These are phyloP conservation scores for Tachina lurida DNA, from an alignment of 2,888 invertebrate genomes.

Conservation along the genomic window DNA sequence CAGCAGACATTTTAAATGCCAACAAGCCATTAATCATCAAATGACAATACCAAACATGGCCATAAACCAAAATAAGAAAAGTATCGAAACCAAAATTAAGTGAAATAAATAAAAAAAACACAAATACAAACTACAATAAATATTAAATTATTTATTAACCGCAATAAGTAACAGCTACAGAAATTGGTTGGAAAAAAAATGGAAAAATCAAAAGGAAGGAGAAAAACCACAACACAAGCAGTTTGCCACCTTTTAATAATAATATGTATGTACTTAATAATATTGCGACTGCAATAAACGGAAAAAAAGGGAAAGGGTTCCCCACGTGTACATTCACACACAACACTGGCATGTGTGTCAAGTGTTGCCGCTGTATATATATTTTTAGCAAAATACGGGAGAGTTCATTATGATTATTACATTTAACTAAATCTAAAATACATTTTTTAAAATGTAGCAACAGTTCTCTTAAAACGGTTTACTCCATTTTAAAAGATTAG, in stretches of 20 bases:
- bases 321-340: not conserved
- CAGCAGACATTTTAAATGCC: conserved; percentile 47
- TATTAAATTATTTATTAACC: conserved; percentile 50
- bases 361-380: not conserved
- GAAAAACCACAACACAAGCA: conserved; percentile 61
- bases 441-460: too few species aligned
- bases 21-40: conserved; percentile 63
- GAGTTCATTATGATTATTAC: too few species aligned
- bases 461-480: too few species aligned
- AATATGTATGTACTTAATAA: conserved; percentile 46
- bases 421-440: not conserved
- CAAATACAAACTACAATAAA: conserved; percentile 29
- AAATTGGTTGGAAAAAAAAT: conserved; percentile 17
- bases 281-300: conserved; percentile 23
- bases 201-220: not conserved
- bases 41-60: conserved; percentile 40
- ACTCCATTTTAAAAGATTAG: too few species aligned
- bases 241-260: conserved; percentile 63
- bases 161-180: conserved; percentile 30
- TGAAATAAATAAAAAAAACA: conserved; percentile 51
- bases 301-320: not conserved
- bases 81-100: conserved; percentile 27
- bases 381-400: too few species aligned
- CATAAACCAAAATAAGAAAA: conserved; percentile 34
- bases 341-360: not conserved